Percentiles rank a stretch among this genome's conserved stretches.
Conservation (phyloP, 1,140 invertebrate genomes). For the Trachelipus rathkii region DNA sequence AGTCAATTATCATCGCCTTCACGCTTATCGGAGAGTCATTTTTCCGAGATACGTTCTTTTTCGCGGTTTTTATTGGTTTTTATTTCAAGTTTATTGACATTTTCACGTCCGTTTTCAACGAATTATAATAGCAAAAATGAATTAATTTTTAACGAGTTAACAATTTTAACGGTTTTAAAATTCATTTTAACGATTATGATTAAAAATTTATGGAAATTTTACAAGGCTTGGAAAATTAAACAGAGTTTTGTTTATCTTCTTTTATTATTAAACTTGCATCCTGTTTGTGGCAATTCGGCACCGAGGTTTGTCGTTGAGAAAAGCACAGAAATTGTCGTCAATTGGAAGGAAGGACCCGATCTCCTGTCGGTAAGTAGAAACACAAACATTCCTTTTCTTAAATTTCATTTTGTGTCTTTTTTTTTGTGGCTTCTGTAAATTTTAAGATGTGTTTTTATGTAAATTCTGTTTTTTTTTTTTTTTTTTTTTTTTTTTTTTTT, state of each 20-base stretch:
- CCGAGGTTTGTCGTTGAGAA: constrained; percentile 69
- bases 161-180: background rate
- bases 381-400: background rate
- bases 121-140: background rate
- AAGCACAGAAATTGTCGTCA: constrained; percentile 79
- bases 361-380: constrained; percentile 67
- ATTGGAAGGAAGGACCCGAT: constrained; percentile 77
- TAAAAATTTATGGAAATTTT: background rate
- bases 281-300: constrained; percentile 60
- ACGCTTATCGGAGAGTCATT: background rate
- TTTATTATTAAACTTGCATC: background rate
- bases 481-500: too few relatives aligned
- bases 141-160: background rate
- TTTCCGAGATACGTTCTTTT: background rate
- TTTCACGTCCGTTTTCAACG: background rate
- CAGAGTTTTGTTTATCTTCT: background rate
- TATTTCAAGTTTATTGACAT: background rate
- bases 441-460: too few relatives aligned
- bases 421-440: too few relatives aligned
- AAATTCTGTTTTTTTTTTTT: too few relatives aligned
- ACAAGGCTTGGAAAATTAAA: background rate
- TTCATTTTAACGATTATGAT: too few relatives aligned
- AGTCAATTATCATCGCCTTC: background rate
- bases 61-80: background rate
- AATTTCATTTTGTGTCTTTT: too few relatives aligned